Evolutionary conservation across 2,113 vertebrate genomes (phyloP).

Genomic region (Piprites chloris): DNA sequence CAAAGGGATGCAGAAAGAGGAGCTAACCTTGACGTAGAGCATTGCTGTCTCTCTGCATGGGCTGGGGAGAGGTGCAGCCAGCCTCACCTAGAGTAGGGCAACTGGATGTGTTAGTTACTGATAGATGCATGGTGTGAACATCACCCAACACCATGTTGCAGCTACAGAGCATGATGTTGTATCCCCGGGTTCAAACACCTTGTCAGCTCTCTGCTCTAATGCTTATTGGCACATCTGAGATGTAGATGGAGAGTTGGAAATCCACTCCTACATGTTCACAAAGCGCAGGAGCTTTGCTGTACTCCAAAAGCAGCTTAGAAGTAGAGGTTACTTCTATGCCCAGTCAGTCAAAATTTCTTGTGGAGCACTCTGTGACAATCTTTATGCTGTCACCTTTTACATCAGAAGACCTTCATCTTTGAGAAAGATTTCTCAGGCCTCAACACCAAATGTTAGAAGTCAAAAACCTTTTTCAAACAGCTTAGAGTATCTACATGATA

Average conservation of each 20-base stretch:
- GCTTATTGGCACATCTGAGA: background rate
- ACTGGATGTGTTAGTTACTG: background rate
- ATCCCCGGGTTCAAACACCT: background rate
- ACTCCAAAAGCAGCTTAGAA: background rate
- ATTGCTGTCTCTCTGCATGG: background rate
- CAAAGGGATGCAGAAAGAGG: background rate
- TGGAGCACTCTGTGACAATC: background rate
- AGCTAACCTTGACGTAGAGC: background rate
- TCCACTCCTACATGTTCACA: background rate
- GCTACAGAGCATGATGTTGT: background rate
- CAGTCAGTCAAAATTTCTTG: background rate
- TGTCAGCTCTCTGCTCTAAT: background rate
- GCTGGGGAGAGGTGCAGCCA: background rate
- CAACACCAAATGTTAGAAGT: background rate
- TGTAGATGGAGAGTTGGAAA: background rate
- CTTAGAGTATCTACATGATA: background rate
- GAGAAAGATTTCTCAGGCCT: background rate
- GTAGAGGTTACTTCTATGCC: background rate
- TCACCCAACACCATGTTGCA: accelerated
- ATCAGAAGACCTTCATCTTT: background rate
- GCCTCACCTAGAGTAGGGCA: background rate
- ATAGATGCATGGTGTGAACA: background rate
- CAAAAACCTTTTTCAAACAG: background rate
- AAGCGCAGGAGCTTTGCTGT: background rate
- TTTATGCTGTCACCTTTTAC: background rate